Evolutionary conservation across 2,797 vertebrate genomes (phyloP).

Genomic region (Cichlasoma orientale): DNA sequence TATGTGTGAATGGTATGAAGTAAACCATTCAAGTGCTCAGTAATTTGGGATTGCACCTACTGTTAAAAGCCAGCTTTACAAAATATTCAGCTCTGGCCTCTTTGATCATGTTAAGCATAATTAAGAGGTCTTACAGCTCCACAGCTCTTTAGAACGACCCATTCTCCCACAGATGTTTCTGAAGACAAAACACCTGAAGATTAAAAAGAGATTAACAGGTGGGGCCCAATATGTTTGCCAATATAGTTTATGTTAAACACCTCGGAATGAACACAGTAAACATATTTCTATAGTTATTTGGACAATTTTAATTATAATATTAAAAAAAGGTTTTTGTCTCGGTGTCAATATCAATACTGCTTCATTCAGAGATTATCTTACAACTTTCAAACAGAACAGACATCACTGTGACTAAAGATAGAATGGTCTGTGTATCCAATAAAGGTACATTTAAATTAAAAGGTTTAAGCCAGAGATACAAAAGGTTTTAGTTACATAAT

Average conservation of each 20-base stretch:
- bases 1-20: too few species aligned
- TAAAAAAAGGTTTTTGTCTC: not conserved
- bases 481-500: not conserved
- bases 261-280: not conserved
- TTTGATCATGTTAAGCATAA: too few species aligned
- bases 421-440: not conserved
- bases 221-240: too few species aligned
- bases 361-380: too few species aligned
- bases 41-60: too few species aligned
- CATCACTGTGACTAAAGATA: not conserved
- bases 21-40: too few species aligned
- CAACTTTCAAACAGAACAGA: not conserved
- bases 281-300: not conserved
- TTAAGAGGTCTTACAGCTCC: too few species aligned
- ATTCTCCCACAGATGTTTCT: not conserved
- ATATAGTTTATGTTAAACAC: not conserved
- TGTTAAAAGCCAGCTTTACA: too few species aligned
- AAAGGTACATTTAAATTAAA: not conserved
- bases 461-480: not conserved
- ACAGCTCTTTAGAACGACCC: not conserved
- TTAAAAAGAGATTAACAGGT: not conserved
- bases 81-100: too few species aligned
- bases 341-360: not conserved
- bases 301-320: not conserved
- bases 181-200: not conserved